Percentiles rank a stretch among this genome's conserved stretches.
Conservation (phyloP, 2,113 vertebrate species). For the Myanophis thanlyinensis region DNA sequence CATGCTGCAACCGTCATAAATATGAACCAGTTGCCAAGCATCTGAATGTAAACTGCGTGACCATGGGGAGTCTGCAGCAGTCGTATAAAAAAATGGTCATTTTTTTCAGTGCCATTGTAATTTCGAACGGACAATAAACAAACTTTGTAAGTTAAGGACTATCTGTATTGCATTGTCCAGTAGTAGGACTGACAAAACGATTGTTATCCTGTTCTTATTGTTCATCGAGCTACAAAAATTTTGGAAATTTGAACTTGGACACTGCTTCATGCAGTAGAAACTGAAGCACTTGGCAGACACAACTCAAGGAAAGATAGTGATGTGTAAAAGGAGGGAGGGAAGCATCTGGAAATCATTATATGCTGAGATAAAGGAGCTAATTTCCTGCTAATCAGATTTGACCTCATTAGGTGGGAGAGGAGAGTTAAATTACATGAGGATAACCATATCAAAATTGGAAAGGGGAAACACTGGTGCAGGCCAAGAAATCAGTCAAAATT, state of each 20-base stretch:
- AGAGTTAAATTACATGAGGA: not conserved
- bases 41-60: too few relatives aligned
- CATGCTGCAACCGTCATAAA: too few relatives aligned
- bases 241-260: not conserved
- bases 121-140: too few relatives aligned
- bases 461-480: not conserved
- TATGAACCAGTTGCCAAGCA: too few relatives aligned
- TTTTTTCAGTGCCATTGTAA: too few relatives aligned
- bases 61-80: too few relatives aligned
- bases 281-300: not conserved
- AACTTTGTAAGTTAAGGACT: too few relatives aligned
- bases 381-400: not conserved
- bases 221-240: not conserved
- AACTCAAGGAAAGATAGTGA: not conserved
- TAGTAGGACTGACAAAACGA: not conserved
- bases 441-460: not conserved
- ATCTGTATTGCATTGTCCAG: not conserved
- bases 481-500: not conserved
- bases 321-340: not conserved
- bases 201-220: not conserved
- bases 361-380: not conserved
- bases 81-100: too few relatives aligned
- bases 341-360: not conserved
- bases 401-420: not conserved
- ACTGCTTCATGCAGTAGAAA: not conserved